phyloP scores from a whole-genome alignment of 2,113 vertebrate genomes.

The Oreochromis niloticus region DNA sequence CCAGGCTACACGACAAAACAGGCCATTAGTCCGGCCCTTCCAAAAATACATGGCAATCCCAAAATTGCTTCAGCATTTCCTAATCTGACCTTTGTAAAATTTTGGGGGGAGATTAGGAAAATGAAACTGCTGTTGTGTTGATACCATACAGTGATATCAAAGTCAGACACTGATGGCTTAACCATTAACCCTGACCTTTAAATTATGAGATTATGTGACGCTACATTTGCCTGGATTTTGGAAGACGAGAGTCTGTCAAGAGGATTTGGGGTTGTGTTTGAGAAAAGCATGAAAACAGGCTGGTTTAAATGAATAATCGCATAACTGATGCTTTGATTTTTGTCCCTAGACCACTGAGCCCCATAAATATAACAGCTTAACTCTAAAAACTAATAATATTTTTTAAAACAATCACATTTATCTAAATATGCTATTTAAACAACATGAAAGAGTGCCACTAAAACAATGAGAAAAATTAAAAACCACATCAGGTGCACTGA shows the following conservation, averaged over 20 bases:
- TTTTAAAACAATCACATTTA: background rate
- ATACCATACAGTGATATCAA: background rate
- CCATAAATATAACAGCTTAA: rapidly evolving
- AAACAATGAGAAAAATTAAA: background rate
- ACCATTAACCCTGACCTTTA: background rate
- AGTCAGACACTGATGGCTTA: background rate
- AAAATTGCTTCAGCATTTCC: background rate
- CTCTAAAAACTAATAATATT: background rate
- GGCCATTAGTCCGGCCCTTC: rapidly evolving
- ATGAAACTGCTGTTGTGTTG: background rate
- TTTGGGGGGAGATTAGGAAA: background rate
- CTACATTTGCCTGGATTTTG: background rate
- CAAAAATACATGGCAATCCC: rapidly evolving
- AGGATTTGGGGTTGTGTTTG: background rate
- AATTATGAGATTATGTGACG: background rate
- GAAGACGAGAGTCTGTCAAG: background rate
- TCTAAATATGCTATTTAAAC: background rate
- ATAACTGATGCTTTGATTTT: background rate
- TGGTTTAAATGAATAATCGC: background rate
- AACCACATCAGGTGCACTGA: background rate
- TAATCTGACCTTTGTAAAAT: background rate
- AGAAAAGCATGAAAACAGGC: background rate
- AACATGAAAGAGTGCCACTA: background rate
- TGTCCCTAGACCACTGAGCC: background rate
- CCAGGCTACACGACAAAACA: background rate